Base-by-base conservation (phyloP, 1,140 invertebrate species). In the Tigriopus japonicus region DNA sequence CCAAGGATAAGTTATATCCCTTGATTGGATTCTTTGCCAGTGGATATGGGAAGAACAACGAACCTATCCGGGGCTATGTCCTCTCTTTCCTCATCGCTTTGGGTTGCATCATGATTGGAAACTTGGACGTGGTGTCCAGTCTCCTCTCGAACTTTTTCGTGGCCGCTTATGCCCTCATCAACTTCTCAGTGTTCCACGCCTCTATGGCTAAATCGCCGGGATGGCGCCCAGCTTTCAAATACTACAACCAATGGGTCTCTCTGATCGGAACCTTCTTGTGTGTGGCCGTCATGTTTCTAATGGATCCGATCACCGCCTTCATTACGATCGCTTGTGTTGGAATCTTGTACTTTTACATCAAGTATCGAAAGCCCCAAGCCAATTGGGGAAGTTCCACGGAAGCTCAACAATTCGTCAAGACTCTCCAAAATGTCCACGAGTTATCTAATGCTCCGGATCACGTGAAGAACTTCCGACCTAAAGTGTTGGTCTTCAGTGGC, bases 321-420 rank as follows among this genome's bases (percentile, higher is more conserved):
- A 75, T 94, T 52, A 95, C 92, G 0, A 85, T 94, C 68, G 81
- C 83, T 61, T 81, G 91, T 56, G 89, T 93, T 65, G 81, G 86
- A 64, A 80, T 81, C 1, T 78, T 96, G 0, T 98, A 93, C 69
- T 72, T 89, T 54, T 82, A 91, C 65, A 85, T 96, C 1, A 81
- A 88, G 58, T 89, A 92, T 69, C 77, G 86, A 51, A 94, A 94
- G 68, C 91, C 92, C 66, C 90, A 94, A 72, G 90, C 95, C 1
- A 96, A 96, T 74, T 96, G 92, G 92, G 92, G 92, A 0, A 94
- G 91, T 0, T 94, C 89, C 1, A 90, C 88, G 0, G 92, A 98
- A 72, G 93, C 93, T 14, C 90, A 96, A 73, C 88, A 85, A 0
- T 98, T 96, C 71, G 91, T 88, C 68, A 87, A 81, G 67, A 91